These are phyloP conservation scores for Perdita meconis DNA, from an alignment of 2,888 invertebrate genomes.

Conservation along the genomic window DNA sequence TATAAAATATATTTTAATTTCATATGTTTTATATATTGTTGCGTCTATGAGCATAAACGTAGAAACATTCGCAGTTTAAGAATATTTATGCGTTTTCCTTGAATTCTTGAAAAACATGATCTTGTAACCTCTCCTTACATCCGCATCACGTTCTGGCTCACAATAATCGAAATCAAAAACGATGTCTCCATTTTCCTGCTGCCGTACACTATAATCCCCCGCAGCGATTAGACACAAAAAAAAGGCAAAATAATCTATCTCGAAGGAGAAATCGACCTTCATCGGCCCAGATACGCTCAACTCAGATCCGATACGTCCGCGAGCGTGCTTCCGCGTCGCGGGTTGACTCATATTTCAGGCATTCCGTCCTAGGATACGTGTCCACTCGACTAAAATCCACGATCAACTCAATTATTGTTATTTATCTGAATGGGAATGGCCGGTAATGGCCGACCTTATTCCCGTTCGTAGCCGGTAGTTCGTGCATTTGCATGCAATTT, in stretches of 20 bases:
- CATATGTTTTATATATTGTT: no score
- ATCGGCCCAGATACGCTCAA: not conserved
- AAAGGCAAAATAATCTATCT: conserved; percentile 3
- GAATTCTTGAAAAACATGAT: no score
- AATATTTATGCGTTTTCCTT: no score
- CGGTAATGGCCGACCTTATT: conserved; percentile 70
- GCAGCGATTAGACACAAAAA: conserved; percentile 6
- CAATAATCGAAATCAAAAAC: no score
- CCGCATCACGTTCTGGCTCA: no score
- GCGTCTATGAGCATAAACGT: no score
- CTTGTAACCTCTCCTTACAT: no score
- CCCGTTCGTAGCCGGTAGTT: conserved; percentile 64
- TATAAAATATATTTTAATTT: no score
- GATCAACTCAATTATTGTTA: conserved; percentile 67
- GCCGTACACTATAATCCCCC: no score
- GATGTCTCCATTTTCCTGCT: no score
- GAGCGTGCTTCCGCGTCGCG: conserved; percentile 51
- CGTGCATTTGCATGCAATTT: conserved; percentile 75
- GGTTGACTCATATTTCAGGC: conserved; percentile 28
- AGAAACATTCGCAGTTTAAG: no score
- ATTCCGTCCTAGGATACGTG: conserved; percentile 54
- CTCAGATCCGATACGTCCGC: conserved; percentile 18
- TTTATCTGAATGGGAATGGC: conserved; percentile 68
- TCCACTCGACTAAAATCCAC: conserved; percentile 55
- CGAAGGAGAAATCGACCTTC: conserved; percentile 28